Percentiles rank a stretch among this genome's conserved stretches.
Conservation (phyloP, 2,888 invertebrate species). For the Barypeithes pellucidus region DNA sequence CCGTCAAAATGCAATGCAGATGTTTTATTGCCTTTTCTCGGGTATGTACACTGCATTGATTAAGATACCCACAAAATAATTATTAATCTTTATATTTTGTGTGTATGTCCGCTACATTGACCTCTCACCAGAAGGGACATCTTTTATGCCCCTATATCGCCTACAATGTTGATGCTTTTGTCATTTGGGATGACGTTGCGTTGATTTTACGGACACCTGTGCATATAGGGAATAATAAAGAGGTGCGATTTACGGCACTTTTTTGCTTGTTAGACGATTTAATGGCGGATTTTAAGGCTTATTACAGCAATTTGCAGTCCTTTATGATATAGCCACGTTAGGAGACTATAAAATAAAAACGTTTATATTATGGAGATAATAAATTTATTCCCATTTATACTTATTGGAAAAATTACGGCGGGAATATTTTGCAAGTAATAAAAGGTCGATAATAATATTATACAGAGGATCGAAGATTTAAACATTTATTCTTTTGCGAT, state of each 20-base stretch:
- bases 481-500: too few species aligned
- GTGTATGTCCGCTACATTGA: too few species aligned
- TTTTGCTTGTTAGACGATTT: slow-evolving; percentile 19
- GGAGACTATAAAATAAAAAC: slow-evolving; percentile 18
- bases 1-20: too few species aligned
- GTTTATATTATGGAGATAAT: slow-evolving; percentile 13
- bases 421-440: neutral
- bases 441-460: neutral
- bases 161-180: slow-evolving; percentile 15
- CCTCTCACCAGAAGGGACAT: neutral
- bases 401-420: neutral
- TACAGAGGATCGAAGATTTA: too few species aligned
- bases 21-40: too few species aligned
- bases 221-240: slow-evolving; percentile 5
- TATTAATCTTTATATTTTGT: too few species aligned
- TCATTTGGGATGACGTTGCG: slow-evolving; percentile 14
- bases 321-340: slow-evolving; percentile 3
- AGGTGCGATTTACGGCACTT: slow-evolving; percentile 21
- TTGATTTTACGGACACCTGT: neutral
- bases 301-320: slow-evolving; percentile 22
- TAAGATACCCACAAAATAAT: too few species aligned
- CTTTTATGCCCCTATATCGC: neutral
- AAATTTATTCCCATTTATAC: slow-evolving; percentile 15
- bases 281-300: slow-evolving; percentile 8
- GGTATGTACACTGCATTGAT: too few species aligned